Conservation (phyloP, 2,888 invertebrate genomes). For the Phyllotreta cruciferae region DNA sequence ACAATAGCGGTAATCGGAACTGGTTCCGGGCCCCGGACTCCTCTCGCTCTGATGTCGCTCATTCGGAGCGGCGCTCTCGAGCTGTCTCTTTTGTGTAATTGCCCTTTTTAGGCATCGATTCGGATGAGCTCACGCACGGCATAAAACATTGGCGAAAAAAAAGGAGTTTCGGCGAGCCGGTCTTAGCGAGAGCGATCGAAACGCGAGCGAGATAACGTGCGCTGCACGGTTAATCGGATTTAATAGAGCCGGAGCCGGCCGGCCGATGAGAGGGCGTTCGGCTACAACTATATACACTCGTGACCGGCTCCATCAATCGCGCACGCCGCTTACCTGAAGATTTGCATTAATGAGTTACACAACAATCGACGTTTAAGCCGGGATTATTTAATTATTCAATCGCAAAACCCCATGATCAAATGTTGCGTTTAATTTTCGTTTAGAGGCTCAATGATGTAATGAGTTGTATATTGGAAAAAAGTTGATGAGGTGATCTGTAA, state of each 20-base stretch:
- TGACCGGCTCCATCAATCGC: too few relatives aligned
- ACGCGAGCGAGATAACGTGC: conserved; percentile 31
- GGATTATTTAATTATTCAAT: too few relatives aligned
- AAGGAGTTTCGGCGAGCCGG: conserved; percentile 31
- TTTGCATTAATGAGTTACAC: too few relatives aligned
- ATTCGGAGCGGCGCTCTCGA: conserved; percentile 54
- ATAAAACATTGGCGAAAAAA: conserved; percentile 39
- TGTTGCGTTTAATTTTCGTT: too few relatives aligned
- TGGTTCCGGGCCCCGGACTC: conserved; percentile 57
- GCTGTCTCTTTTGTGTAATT: conserved; percentile 52
- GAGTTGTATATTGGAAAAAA: too few relatives aligned
- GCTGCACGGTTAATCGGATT: conserved; percentile 32
- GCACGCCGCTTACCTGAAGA: too few relatives aligned
- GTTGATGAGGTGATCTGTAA: too few relatives aligned
- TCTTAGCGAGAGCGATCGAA: conserved; percentile 30
- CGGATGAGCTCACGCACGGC: conserved; percentile 44
- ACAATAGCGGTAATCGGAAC: conserved; percentile 62
- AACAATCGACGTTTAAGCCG: too few relatives aligned
- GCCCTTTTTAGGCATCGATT: conserved; percentile 51
- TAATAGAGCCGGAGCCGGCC: conserved; percentile 2
- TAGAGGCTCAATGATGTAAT: too few relatives aligned
- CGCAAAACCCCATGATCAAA: not conserved
- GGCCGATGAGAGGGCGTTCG: not conserved
- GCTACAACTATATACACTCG: too few relatives aligned
- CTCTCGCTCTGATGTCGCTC: conserved; percentile 53